Base-by-base conservation (phyloP, 2,113 vertebrate species). In the Brachypteracias leptosomus region DNA sequence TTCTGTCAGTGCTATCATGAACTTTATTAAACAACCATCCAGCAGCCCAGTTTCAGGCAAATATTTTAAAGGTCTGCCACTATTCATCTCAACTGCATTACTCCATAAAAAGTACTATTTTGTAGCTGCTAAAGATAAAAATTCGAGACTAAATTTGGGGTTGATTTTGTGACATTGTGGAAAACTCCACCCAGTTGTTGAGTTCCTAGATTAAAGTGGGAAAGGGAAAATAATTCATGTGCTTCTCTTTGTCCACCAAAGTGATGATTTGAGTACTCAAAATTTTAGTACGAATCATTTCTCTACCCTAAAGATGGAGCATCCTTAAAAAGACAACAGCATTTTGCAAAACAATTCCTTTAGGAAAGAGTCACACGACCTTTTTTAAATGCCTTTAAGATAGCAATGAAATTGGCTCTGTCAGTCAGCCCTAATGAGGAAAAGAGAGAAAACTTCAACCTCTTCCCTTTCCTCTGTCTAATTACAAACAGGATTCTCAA, bases 331-430 rank as follows among this genome's bases (percentile, higher is more conserved):
- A 91, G 46, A 85, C 58, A 85, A 83, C 19, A 52, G 26, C 46
- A 80, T 95, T 97, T 96, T 94, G 52, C 72, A 91, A 95, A 96
- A 86, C 61, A 94, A 95, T 94, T 96, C 42, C 90, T 95, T 95
- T 94, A 75, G 54, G 86, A 96, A 96, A 95, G 42, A 85, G 90
- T 86, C 95, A 95, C 91, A 88, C 92, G 95, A 93, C 93, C 96
- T 94, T 89, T 95, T 44, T 76, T 33, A 94, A 93, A 82, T 96
- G 95, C 76, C 95, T 97, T 97, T 95, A 97, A 97, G 94, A 93
- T 92, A 96, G 95, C 95, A 95, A 95, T 88, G 90, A 97, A 95
- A 96, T 55, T 94, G 95, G 61, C 85, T 61, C 47, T 71, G 54
- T 66, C 81, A 95, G 74, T 52, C 71, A 95, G 86, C 66, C 79